These are phyloP conservation scores for Strigamia maritima DNA, from an alignment of 2,888 invertebrate genomes.

Conservation along the genomic window DNA sequence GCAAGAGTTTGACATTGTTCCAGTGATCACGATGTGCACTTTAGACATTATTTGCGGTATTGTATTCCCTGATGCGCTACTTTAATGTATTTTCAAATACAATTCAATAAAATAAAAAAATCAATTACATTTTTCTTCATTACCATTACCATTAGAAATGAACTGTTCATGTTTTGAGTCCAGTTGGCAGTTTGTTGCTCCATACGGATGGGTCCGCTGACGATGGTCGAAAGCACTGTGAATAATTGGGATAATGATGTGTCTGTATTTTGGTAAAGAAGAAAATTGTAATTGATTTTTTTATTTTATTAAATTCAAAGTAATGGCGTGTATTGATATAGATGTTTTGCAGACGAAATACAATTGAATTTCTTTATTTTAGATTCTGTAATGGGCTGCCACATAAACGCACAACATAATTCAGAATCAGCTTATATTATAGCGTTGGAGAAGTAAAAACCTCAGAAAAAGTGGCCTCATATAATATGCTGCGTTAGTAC, in stretches of 20 bases:
- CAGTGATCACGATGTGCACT: constrained; percentile 55
- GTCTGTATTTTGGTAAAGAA: too few species aligned
- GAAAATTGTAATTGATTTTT: not conserved
- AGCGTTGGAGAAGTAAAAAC: constrained; percentile 49
- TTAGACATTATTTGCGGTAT: constrained; percentile 58
- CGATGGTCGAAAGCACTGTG: too few species aligned
- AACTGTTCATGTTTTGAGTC: too few species aligned
- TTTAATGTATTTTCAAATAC: not conserved
- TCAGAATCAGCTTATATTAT: constrained; percentile 52
- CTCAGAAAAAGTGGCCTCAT: not conserved
- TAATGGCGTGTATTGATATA: too few species aligned
- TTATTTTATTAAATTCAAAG: not conserved
- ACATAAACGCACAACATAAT: constrained; percentile 52
- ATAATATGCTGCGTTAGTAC: too few species aligned
- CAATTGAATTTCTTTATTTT: not conserved
- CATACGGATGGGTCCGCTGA: too few species aligned
- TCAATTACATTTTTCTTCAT: not conserved
- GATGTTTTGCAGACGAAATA: too few species aligned
- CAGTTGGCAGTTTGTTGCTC: too few species aligned
- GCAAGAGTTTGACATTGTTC: constrained; percentile 53
- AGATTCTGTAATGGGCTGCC: constrained; percentile 53
- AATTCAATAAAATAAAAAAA: not conserved
- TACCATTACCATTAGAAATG: too few species aligned
- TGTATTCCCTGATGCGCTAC: not conserved
- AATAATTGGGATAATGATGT: too few species aligned